phyloP scores from a whole-genome alignment of 1,140 invertebrate genomes.

The Anastatus disparis region DNA sequence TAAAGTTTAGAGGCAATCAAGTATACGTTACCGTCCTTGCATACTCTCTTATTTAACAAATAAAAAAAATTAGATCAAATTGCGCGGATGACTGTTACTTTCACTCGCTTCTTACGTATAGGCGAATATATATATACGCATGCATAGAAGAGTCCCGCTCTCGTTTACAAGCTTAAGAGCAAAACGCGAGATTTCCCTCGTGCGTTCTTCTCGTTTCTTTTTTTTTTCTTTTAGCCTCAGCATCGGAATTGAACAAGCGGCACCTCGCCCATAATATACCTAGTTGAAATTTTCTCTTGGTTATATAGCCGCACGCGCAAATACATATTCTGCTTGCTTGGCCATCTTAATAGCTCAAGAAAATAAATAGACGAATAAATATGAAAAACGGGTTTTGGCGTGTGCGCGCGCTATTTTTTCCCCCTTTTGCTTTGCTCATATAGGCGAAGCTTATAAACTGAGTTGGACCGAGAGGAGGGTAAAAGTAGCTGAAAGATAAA shows the following conservation, averaged over 20 bases:
- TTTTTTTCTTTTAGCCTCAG: slow-evolving; percentile 8
- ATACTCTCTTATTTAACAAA: neutral
- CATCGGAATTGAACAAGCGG: no score
- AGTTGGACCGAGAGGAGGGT: slow-evolving; percentile 22
- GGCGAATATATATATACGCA: neutral
- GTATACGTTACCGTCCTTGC: neutral
- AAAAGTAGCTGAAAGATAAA: no score
- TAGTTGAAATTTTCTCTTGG: slow-evolving; percentile 28
- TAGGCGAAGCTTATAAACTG: neutral
- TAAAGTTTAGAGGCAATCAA: no score
- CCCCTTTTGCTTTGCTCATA: neutral
- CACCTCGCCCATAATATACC: slow-evolving; percentile 23
- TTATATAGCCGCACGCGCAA: neutral
- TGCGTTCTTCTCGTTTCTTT: no score
- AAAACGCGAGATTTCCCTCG: slow-evolving; percentile 9
- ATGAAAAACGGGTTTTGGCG: slow-evolving; percentile 13
- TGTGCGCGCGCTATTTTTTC: no score
- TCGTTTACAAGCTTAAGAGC: slow-evolving; percentile 27
- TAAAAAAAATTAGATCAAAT: slow-evolving; percentile 40
- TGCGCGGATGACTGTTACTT: slow-evolving; percentile 49
- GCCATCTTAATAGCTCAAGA: no score
- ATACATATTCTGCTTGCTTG: neutral
- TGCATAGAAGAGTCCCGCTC: slow-evolving; percentile 30
- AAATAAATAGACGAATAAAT: slow-evolving; percentile 6
- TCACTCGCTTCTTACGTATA: slow-evolving; percentile 45